A percentile compares a stretch with the other conserved stretches of the same genome.
phyloP scores from a whole-genome alignment of 92 coral and sea anemone genomes.

The Isaurus tuberculatus region DNA sequence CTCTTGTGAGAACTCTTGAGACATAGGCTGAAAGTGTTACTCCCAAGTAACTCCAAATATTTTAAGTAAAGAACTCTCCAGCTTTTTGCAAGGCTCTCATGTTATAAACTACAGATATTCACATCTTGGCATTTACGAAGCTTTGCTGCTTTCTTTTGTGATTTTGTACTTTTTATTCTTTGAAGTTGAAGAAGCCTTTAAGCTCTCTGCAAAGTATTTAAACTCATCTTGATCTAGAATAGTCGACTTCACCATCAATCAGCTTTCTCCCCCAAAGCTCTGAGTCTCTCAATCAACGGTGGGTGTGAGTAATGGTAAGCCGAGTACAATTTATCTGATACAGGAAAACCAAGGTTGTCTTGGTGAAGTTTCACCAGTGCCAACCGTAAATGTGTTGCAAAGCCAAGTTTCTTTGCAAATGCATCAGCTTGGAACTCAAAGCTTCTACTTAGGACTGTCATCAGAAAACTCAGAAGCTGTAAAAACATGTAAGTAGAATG shows the following conservation, averaged over 20 bases:
- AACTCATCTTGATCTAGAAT: neutral
- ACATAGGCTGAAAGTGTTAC: no score
- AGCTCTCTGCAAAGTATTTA: neutral
- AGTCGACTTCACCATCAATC: constrained; percentile 35
- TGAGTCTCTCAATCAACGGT: constrained; percentile 87
- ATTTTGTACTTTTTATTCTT: no score
- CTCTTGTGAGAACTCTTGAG: no score
- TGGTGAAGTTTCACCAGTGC: constrained; percentile 89
- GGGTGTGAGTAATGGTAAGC: constrained; percentile 97
- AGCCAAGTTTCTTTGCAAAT: constrained; percentile 94
- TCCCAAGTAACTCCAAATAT: no score
- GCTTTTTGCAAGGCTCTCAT: no score
- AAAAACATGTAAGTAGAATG: constrained; percentile 1
- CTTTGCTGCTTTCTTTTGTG: no score
- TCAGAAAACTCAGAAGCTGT: constrained; percentile 90
- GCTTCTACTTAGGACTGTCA: constrained; percentile 94
- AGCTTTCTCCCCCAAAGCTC: constrained; percentile 82
- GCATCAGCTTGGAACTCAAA: constrained; percentile 98
- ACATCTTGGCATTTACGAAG: no score
- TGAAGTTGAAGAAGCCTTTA: neutral
- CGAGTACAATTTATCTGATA: constrained; percentile 94
- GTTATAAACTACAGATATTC: no score
- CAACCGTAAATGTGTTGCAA: constrained; percentile 76
- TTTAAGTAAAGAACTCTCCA: no score
- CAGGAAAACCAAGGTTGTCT: constrained; percentile 98